Base-by-base conservation (phyloP, 2,888 invertebrate species). In the Gnatocerus cornutus region DNA sequence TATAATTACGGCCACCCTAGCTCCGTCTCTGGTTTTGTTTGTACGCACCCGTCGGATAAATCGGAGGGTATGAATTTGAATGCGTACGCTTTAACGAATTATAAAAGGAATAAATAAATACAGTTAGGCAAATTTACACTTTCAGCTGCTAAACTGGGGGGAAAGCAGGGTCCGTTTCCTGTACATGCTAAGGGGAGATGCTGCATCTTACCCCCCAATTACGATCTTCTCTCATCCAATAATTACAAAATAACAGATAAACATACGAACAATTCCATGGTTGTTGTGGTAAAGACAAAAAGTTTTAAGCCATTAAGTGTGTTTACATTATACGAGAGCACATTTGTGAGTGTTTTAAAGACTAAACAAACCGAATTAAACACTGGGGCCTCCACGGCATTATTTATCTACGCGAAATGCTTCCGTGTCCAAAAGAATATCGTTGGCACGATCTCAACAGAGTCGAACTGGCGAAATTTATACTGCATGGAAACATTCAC, bases 31-130 rank as follows among this genome's bases (percentile, higher is more conserved):
- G 68, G 62, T 68, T 67, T 81, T 83, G 81, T 82, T 81, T 81
- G 80, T 78, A 78, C 76, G 78, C 81, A 79, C 77, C 81, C 79
- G 80, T 78, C 79, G 78, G 79, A 79, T 82, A 82, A 82, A 83
- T 83, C 82, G 80, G 79, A 61, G 80, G 81, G 80, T 82, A 84
- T 83, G 83, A 83, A 83, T 84, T 83, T 79, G 82, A 83, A 83
- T 83, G 80, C 48, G 58, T 77, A 77, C 81, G 81, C 80, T 82
- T 82, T 82, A 83, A 83, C 82, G 82, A 81, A 82, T 83, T 81
- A 82, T 83, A 84, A 84, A 81, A 80, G 78, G 83, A 82, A 82
- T 82, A 82, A 82, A 84, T 83, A 84, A 84, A 84, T 83, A 82
- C 77, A 82, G 82, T 83, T 83, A 82, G 80, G 82, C 83, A 82